phyloP scores from a whole-genome alignment of 2,888 invertebrate genomes.

The Ichneumoninae sp. region DNA sequence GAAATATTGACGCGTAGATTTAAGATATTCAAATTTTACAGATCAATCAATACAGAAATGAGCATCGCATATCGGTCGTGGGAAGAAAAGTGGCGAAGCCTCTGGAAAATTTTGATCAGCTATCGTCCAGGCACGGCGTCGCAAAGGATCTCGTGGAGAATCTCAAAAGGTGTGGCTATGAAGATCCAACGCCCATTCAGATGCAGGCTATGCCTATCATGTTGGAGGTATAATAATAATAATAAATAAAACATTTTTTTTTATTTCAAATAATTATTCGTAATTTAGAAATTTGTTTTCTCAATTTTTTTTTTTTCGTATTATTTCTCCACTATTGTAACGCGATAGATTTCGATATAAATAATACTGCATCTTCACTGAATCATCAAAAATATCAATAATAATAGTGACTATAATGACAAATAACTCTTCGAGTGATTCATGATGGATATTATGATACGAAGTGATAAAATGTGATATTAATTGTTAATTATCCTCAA shows the following conservation, averaged over 20 bases:
- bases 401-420: background rate
- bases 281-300: background rate
- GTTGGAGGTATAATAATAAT: constrained; percentile 86
- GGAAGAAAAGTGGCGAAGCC: constrained; percentile 94
- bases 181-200: constrained; percentile 94
- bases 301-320: background rate
- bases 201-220: constrained; percentile 96
- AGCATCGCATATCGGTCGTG: constrained; percentile 90
- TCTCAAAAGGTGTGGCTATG: constrained; percentile 89
- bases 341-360: too few species aligned
- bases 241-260: background rate
- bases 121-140: constrained; percentile 86
- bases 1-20: background rate
- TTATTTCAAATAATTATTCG: background rate
- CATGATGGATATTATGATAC: too few species aligned
- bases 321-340: too few species aligned
- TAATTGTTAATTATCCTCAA: too few species aligned
- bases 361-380: background rate
- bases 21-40: constrained; percentile 80
- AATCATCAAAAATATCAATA: background rate
- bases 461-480: too few species aligned
- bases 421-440: too few species aligned
- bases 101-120: constrained; percentile 88
- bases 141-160: constrained; percentile 88
- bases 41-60: constrained; percentile 91